Percentiles rank a stretch among this genome's conserved stretches.
Evolutionary conservation across 2,797 vertebrate genomes (phyloP).

Genomic region (Loris lydekkerianus): DNA sequence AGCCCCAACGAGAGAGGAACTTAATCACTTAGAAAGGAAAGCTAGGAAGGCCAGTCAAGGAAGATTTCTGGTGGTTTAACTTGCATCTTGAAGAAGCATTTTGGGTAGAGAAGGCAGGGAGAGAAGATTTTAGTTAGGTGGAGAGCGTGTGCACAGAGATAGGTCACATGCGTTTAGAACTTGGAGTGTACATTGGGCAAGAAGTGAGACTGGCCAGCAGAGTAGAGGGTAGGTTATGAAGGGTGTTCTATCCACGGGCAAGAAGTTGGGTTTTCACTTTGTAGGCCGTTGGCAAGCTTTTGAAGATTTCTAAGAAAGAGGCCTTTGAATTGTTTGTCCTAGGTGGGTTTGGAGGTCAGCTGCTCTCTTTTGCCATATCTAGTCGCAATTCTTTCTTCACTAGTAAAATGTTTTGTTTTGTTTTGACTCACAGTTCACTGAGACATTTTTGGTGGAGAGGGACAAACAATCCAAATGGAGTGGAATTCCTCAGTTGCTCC

Average conservation of each 20-base stretch:
- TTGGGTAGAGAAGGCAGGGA: slow-evolving; percentile 4
- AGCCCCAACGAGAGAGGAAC: neutral
- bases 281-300: neutral
- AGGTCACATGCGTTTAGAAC: neutral
- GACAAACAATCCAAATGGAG: slow-evolving; percentile 98
- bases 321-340: slow-evolving; percentile 41
- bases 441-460: slow-evolving; percentile 94
- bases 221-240: neutral
- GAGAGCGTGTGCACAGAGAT: neutral
- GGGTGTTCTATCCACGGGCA: neutral
- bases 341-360: neutral
- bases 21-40: neutral
- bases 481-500: slow-evolving; percentile 95
- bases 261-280: neutral
- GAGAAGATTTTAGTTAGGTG: neutral
- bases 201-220: neutral
- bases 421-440: slow-evolving; percentile 91
- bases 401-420: slow-evolving; percentile 7
- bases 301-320: slow-evolving; percentile 58
- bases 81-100: slow-evolving; percentile 59
- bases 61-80: neutral
- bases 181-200: neutral
- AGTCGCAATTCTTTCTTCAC: neutral
- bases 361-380: slow-evolving; percentile 8
- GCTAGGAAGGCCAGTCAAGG: neutral